Evolutionary conservation across 2,888 invertebrate species (phyloP).

Genomic region (Pilophorus perplexus): DNA sequence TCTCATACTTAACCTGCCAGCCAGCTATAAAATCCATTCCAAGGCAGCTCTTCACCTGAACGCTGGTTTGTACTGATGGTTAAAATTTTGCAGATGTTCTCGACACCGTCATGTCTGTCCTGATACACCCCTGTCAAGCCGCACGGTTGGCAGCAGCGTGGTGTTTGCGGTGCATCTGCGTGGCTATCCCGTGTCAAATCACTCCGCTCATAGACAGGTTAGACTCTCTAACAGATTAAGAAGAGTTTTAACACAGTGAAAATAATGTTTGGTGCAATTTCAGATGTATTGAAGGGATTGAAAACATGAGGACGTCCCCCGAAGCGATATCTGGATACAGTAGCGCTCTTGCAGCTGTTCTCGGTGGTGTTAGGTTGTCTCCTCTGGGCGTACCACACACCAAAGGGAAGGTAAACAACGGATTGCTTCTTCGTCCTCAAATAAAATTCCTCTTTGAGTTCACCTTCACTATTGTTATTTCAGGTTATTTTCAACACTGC

Average conservation of each 20-base stretch:
- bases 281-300: conserved; percentile 79
- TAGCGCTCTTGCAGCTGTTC: conserved; percentile 86
- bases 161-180: conserved; percentile 87
- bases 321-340: conserved; percentile 89
- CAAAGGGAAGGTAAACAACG: conserved; percentile 78
- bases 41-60: too few relatives aligned
- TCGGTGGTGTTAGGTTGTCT: conserved; percentile 86
- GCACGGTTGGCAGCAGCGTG: conserved; percentile 92
- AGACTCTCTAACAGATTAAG: neutral
- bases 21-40: too few relatives aligned
- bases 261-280: too few relatives aligned
- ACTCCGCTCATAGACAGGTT: conserved; percentile 82
- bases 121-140: conserved; percentile 92
- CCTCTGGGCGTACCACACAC: conserved; percentile 94
- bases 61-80: too few relatives aligned
- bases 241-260: neutral
- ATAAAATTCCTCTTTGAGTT: neutral
- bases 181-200: conserved; percentile 91
- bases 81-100: conserved; percentile 64
- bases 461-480: neutral
- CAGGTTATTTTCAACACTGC: conserved; percentile 90
- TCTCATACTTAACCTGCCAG: too few relatives aligned
- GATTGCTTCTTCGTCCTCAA: neutral
- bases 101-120: conserved; percentile 75
- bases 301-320: conserved; percentile 83